Conservation (phyloP, 2,888 invertebrate species). For the Synergus umbraculus region DNA sequence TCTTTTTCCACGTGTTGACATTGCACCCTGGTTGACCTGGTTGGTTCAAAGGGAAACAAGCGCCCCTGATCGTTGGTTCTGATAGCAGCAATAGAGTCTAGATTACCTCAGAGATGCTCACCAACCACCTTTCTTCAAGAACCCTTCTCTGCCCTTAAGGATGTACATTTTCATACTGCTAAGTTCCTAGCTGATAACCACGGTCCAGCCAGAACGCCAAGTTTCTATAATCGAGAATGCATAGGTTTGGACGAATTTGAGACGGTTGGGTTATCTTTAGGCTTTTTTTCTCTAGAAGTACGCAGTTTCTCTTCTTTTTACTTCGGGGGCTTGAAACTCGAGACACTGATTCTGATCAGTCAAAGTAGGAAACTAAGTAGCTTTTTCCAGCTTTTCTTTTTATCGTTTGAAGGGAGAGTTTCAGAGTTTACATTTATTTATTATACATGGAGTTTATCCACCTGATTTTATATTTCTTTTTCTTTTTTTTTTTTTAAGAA, state of each 20-base stretch:
- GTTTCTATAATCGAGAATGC: slow-evolving; percentile 64
- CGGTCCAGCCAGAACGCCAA: slow-evolving; percentile 53
- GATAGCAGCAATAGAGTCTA: slow-evolving; percentile 72
- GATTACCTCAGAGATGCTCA: slow-evolving; percentile 70
- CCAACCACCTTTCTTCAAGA: slow-evolving; percentile 42
- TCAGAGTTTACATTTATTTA: neutral
- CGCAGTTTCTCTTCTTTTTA: neutral
- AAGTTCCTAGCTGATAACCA: slow-evolving; percentile 56
- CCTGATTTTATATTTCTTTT: neutral
- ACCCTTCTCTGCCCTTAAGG: slow-evolving; percentile 1
- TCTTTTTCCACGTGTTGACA: slow-evolving; percentile 70
- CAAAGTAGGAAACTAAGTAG: slow-evolving; percentile 11
- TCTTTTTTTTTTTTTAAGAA: neutral
- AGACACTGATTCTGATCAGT: slow-evolving; percentile 16
- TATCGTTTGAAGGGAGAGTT: neutral
- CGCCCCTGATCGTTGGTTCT: slow-evolving; percentile 66
- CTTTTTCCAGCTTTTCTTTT: neutral
- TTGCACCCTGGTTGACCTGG: slow-evolving; percentile 68
- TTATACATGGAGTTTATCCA: neutral
- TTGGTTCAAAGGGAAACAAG: slow-evolving; percentile 71
- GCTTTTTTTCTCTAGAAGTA: slow-evolving; percentile 51
- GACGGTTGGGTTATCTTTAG: slow-evolving; percentile 52
- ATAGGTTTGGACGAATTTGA: slow-evolving; percentile 62
- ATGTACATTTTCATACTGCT: slow-evolving; percentile 18
- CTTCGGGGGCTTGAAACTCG: neutral